Evolutionary conservation across 2,888 invertebrate species (phyloP).

Genomic region (Eupithecia subumbrata): DNA sequence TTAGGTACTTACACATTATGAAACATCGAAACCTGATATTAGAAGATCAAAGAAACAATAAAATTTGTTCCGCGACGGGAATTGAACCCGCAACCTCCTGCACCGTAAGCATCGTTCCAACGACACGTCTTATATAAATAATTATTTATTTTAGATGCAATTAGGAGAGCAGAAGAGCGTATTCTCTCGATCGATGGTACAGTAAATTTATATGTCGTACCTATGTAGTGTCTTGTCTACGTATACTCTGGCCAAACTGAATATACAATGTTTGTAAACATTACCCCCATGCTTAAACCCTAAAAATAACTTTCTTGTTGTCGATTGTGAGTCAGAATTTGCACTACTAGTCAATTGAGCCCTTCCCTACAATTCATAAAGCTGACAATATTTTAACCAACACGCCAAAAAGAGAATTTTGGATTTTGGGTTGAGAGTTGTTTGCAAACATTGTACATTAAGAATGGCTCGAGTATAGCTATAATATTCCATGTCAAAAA

Average conservation of each 20-base stretch:
- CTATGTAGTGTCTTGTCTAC: background rate
- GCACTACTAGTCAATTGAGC: too few species aligned
- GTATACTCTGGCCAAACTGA: background rate
- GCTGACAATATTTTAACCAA: too few species aligned
- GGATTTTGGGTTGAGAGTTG: too few species aligned
- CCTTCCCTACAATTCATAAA: too few species aligned
- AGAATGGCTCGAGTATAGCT: background rate
- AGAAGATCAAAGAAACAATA: background rate
- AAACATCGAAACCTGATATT: background rate
- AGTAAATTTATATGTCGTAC: background rate
- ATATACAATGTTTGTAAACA: too few species aligned
- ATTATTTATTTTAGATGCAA: background rate
- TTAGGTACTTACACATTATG: background rate
- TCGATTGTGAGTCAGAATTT: too few species aligned
- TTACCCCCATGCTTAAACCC: too few species aligned
- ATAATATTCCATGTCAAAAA: background rate
- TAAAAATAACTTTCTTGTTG: too few species aligned
- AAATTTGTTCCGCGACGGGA: background rate
- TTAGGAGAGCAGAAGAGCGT: background rate
- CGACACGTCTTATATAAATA: background rate
- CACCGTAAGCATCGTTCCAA: background rate
- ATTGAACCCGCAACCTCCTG: background rate
- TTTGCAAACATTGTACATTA: too few species aligned
- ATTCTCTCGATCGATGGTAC: constrained; percentile 20
- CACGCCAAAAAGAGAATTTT: too few species aligned